Percentiles rank a stretch among this genome's conserved stretches.
These are phyloP conservation scores for Teleogryllus oceanicus DNA, from an alignment of 2,888 invertebrate species.

Conservation along the genomic window DNA sequence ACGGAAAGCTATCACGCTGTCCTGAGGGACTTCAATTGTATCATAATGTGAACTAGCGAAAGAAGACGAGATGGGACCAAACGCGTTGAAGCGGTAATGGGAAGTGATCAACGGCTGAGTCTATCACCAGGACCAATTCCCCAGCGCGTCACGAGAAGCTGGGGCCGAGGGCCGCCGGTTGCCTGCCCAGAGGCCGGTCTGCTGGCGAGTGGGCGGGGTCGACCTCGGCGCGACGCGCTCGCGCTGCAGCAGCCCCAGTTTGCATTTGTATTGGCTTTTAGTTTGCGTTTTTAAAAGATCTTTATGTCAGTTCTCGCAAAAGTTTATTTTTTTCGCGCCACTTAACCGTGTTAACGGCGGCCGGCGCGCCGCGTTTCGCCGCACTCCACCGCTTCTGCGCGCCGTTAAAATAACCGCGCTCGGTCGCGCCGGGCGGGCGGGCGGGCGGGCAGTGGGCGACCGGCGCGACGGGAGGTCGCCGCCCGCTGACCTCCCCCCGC, in stretches of 20 bases:
- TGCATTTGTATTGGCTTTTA: constrained; percentile 9
- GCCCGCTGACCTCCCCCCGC: background rate
- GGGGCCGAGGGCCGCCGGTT: no score
- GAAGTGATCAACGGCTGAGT: no score
- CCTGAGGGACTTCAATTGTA: no score
- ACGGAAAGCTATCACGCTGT: no score
- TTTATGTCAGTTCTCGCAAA: background rate
- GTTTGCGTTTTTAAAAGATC: constrained; percentile 18
- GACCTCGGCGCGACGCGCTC: no score
- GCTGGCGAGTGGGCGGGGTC: no score
- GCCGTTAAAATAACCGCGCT: constrained; percentile 7
- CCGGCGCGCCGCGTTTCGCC: background rate
- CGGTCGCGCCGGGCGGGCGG: background rate
- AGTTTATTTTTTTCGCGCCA: constrained; percentile 9
- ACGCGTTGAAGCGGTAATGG: no score
- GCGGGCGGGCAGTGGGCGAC: background rate
- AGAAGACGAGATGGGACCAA: no score
- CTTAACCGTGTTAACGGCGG: constrained; percentile 4
- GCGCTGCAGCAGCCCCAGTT: background rate
- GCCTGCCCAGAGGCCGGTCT: no score
- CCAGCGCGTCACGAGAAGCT: no score
- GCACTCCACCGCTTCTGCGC: background rate
- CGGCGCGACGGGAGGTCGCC: background rate
- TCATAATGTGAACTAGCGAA: no score
- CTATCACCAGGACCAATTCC: no score